Evolutionary conservation across 2,888 invertebrate genomes (phyloP).

Genomic region (Hydraecia micacea): DNA sequence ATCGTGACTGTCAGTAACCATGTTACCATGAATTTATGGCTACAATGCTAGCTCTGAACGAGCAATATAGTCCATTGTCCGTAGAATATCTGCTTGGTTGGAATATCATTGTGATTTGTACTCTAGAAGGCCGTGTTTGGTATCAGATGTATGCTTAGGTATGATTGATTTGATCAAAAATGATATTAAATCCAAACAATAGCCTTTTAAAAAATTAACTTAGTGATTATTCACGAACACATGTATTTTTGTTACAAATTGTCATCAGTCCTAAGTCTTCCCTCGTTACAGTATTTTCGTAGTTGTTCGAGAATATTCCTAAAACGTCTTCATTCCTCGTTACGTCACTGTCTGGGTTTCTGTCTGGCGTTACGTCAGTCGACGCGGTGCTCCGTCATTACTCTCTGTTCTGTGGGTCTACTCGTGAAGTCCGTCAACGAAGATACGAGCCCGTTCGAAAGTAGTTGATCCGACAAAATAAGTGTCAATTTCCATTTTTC

Average conservation of each 20-base stretch:
- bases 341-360: conserved; percentile 21
- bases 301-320: conserved; percentile 4
- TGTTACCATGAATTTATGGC: conserved; percentile 26
- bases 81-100: not conserved
- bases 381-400: conserved; percentile 14
- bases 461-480: no score
- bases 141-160: not conserved
- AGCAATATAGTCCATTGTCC: conserved; percentile 11
- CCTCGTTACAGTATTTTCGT: not conserved
- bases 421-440: no score
- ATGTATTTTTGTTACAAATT: not conserved
- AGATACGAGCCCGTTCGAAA: no score
- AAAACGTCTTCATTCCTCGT: not conserved
- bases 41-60: not conserved
- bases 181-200: not conserved
- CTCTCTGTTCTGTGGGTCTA: not conserved
- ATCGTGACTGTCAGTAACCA: conserved; percentile 25
- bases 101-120: conserved; percentile 6
- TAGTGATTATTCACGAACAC: not conserved
- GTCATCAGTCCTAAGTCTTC: not conserved
- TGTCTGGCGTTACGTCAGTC: conserved; percentile 25
- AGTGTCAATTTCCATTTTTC: no score
- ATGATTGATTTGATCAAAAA: no score
- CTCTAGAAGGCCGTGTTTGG: not conserved
- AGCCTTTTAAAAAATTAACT: not conserved